Evolutionary conservation across 2,888 invertebrate species (phyloP).

Genomic region (Ephialtes manifestator): DNA sequence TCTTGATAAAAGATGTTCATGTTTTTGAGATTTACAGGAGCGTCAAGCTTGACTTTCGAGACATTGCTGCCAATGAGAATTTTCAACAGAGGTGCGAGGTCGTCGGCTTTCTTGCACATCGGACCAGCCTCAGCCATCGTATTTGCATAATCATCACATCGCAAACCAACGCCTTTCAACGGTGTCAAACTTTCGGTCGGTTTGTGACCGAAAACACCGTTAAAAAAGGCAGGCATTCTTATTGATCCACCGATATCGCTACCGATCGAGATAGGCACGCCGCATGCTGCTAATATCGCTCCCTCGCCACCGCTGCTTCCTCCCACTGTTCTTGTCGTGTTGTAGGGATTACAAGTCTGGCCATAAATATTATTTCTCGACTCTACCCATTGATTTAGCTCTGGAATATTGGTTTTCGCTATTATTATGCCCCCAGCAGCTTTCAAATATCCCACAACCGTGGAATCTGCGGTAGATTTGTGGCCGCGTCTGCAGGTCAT

Average conservation of each 20-base stretch:
- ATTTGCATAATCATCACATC: conserved; percentile 88
- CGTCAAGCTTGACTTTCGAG: conserved; percentile 88
- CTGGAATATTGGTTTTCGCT: conserved; percentile 97
- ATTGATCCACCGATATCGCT: conserved; percentile 99
- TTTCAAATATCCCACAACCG: conserved; percentile 90
- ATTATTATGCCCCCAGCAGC: conserved; percentile 95
- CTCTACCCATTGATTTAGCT: conserved; percentile 97
- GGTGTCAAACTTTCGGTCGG: conserved; percentile 90
- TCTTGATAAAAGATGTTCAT: conserved; percentile 93
- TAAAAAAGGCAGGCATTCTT: conserved; percentile 96
- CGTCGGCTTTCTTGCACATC: conserved; percentile 92
- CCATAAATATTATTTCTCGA: conserved; percentile 96
- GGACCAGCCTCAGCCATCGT: conserved; percentile 95
- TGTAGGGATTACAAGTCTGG: conserved; percentile 96
- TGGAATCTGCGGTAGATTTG: conserved; percentile 92
- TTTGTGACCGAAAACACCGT: conserved; percentile 95
- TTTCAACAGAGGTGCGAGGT: conserved; percentile 93
- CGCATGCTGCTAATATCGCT: conserved; percentile 92
- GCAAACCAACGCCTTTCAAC: conserved; percentile 88
- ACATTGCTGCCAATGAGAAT: conserved; percentile 88
- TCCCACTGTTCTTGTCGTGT: conserved; percentile 93
- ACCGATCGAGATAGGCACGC: conserved; percentile 94
- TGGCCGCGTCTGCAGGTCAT: conserved; percentile 88
- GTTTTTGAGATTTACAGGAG: conserved; percentile 88
- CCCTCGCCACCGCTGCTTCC: conserved; percentile 97